phyloP scores from a whole-genome alignment of 1,140 invertebrate species.

The Calephelis nemesis region DNA sequence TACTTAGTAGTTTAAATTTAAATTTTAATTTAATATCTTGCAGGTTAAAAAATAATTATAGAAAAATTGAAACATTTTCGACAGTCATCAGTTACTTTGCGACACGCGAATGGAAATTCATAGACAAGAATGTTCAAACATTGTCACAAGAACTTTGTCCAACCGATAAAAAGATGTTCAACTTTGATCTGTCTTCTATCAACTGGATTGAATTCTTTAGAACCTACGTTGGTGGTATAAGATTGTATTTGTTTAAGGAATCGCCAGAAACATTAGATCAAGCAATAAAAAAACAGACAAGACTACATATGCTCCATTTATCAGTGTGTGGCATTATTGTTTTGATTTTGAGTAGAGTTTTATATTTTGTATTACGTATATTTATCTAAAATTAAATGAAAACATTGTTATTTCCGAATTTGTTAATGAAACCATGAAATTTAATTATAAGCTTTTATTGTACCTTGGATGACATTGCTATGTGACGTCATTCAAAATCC shows the following conservation, averaged over 20 bases:
- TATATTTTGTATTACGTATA: too few species aligned
- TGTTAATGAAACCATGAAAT: too few species aligned
- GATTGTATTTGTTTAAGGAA: conserved; percentile 9
- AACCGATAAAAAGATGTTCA: conserved; percentile 2
- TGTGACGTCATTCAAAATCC: too few species aligned
- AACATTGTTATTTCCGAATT: too few species aligned
- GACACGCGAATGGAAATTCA: conserved; percentile 2
- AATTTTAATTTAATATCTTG: not conserved
- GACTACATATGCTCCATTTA: conserved; percentile 1
- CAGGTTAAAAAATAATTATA: conserved; percentile 6
- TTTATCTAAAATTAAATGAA: too few species aligned
- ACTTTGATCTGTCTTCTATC: not conserved
- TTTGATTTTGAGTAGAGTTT: too few species aligned
- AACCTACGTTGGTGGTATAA: not conserved
- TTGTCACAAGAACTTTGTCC: not conserved
- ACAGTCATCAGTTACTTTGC: conserved; percentile 17
- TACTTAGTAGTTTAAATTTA: too few species aligned
- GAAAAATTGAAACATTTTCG: conserved; percentile 9
- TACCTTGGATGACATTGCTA: too few species aligned
- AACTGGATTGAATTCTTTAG: conserved; percentile 13
- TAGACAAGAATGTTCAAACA: not conserved
- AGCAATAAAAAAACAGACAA: not conserved
- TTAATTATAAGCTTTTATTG: too few species aligned
- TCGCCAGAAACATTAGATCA: not conserved
- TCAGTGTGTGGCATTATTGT: not conserved